These are phyloP conservation scores for Trichomycterus rosablanca DNA, from an alignment of 2,113 vertebrate genomes.

Conservation along the genomic window DNA sequence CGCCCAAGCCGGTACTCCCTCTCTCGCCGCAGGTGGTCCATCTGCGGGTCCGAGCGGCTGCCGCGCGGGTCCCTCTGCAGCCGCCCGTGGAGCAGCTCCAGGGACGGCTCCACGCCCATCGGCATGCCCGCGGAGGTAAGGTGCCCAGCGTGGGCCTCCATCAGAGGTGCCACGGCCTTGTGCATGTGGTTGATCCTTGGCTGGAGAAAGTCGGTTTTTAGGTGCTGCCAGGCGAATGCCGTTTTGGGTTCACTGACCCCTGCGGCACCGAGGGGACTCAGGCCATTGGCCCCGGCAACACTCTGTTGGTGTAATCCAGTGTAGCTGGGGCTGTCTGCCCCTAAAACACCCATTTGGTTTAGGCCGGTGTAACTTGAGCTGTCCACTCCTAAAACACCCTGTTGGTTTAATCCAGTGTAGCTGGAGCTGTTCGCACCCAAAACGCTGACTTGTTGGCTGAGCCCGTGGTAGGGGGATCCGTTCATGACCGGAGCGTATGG, in stretches of 20 bases:
- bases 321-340: slow-evolving; percentile 53
- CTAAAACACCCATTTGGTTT: slow-evolving; percentile 54
- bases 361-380: slow-evolving; percentile 64
- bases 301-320: slow-evolving; percentile 57
- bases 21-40: slow-evolving; percentile 72
- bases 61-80: slow-evolving; percentile 69
- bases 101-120: slow-evolving; percentile 59
- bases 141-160: slow-evolving; percentile 59
- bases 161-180: slow-evolving; percentile 66
- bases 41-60: slow-evolving; percentile 73
- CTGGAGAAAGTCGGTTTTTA: slow-evolving; percentile 81
- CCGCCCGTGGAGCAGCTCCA: slow-evolving; percentile 66
- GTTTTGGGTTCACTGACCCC: slow-evolving; percentile 72
- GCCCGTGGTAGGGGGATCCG: slow-evolving; percentile 61
- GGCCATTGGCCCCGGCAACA: slow-evolving; percentile 50
- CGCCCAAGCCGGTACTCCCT: slow-evolving; percentile 68
- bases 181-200: slow-evolving; percentile 80
- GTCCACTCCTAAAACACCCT: slow-evolving; percentile 58
- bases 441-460: slow-evolving; percentile 55
- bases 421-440: slow-evolving; percentile 53
- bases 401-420: slow-evolving; percentile 62
- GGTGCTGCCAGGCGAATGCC: slow-evolving; percentile 82
- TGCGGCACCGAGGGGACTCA: slow-evolving; percentile 43
- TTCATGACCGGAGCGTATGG: slow-evolving; percentile 68
- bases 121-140: slow-evolving; percentile 56